Conservation (phyloP, 2,888 invertebrate species). For the Miltochrista miniata region DNA sequence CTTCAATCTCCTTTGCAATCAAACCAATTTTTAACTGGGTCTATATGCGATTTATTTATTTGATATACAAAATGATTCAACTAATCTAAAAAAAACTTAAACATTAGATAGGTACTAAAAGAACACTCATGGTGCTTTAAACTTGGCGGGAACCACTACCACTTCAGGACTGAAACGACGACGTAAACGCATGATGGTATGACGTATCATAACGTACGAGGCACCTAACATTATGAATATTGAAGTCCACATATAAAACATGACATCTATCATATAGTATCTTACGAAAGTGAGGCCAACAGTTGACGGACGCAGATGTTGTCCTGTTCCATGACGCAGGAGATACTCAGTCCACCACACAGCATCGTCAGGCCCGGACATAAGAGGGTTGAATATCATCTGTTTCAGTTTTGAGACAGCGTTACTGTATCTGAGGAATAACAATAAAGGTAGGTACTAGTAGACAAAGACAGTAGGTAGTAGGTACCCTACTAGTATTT, state of each 20-base stretch:
- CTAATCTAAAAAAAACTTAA: too few species aligned
- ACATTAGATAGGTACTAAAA: neutral
- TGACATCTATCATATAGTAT: conserved; percentile 68
- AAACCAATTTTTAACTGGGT: neutral
- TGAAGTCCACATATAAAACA: conserved; percentile 40
- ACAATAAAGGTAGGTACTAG: too few species aligned
- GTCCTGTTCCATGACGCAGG: conserved; percentile 69
- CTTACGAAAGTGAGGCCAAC: conserved; percentile 61
- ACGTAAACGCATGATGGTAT: conserved; percentile 44
- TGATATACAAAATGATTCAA: neutral
- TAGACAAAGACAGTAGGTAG: too few species aligned
- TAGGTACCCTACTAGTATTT: too few species aligned
- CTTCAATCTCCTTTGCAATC: neutral
- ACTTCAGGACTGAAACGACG: conserved; percentile 34
- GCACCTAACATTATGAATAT: conserved; percentile 34
- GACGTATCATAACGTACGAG: conserved; percentile 41
- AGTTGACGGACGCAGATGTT: conserved; percentile 68
- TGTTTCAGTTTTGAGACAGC: conserved; percentile 54
- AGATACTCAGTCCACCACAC: conserved; percentile 83
- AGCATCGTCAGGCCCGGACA: conserved; percentile 75
- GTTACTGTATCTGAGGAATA: conserved; percentile 61
- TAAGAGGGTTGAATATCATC: conserved; percentile 51
- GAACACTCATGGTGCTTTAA: conserved; percentile 60
- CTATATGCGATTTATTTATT: neutral
- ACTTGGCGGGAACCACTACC: conserved; percentile 47